Conservation (phyloP, 1,140 invertebrate genomes). For the Drosophila parabipectinata region DNA sequence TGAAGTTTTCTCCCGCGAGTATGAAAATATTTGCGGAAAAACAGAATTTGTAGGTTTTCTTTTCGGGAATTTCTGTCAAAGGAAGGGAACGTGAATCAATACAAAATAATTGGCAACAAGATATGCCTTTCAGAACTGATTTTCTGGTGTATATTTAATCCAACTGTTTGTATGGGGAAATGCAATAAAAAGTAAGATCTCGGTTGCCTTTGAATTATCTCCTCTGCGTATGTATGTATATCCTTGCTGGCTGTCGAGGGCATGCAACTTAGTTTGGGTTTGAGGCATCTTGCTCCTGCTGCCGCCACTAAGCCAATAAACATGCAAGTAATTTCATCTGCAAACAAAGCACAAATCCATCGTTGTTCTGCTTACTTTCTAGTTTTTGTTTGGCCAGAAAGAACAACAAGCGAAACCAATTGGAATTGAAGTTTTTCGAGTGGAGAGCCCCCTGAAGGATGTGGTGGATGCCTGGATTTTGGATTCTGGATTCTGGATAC, state of each 20-base stretch:
- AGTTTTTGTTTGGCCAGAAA: slow-evolving; percentile 19
- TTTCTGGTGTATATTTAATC: too few species aligned
- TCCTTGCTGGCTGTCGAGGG: not conserved
- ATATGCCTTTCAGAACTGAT: too few species aligned
- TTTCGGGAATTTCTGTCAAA: slow-evolving; percentile 6
- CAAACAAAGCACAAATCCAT: slow-evolving; percentile 53
- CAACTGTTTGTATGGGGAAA: not conserved
- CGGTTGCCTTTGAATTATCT: not conserved
- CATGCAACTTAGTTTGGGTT: not conserved
- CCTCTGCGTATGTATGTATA: not conserved
- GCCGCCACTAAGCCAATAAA: slow-evolving; percentile 39
- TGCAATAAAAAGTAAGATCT: not conserved
- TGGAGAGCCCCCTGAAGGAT: slow-evolving; percentile 6
- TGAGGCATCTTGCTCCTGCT: not conserved
- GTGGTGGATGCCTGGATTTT: slow-evolving; percentile 6
- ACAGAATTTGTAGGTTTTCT: not conserved
- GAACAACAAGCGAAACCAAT: slow-evolving; percentile 42
- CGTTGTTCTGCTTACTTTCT: slow-evolving; percentile 44
- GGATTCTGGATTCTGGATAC: not conserved
- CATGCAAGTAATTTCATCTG: slow-evolving; percentile 62
- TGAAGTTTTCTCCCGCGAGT: not conserved
- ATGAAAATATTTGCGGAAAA: slow-evolving; percentile 23
- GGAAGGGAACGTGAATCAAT: not conserved
- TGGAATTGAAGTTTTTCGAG: slow-evolving; percentile 37
- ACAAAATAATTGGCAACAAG: not conserved